Evolutionary conservation across 1,140 invertebrate species (phyloP).

Genomic region (Drosophila watanabei): DNA sequence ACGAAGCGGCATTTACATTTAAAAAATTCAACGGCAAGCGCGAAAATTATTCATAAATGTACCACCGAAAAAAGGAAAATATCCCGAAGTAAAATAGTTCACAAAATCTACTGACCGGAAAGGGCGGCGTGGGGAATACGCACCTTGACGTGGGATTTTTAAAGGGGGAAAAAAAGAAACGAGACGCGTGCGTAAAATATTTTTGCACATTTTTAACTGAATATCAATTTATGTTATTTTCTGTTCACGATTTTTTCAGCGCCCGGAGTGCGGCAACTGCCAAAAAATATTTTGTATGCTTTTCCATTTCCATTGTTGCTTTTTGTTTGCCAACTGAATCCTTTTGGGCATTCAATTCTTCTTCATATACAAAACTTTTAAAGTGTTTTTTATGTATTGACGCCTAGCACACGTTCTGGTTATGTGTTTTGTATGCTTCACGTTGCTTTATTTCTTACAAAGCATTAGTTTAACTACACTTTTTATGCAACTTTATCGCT

Average conservation of each 20-base stretch:
- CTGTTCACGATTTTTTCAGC: slow-evolving; percentile 23
- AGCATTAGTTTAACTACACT: background rate
- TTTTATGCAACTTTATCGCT: background rate
- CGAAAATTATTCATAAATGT: slow-evolving; percentile 79
- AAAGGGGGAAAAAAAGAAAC: background rate
- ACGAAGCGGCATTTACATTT: slow-evolving; percentile 60
- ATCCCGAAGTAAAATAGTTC: slow-evolving; percentile 14
- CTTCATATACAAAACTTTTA: slow-evolving; percentile 15
- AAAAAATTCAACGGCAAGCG: slow-evolving; percentile 71
- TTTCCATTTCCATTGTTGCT: slow-evolving; percentile 15
- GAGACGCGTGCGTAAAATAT: slow-evolving; percentile 57
- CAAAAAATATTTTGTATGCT: slow-evolving; percentile 13
- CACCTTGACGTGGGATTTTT: background rate
- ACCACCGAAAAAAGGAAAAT: slow-evolving; percentile 39
- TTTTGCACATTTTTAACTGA: slow-evolving; percentile 77
- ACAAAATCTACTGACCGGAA: slow-evolving; percentile 54
- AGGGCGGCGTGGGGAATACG: slow-evolving; percentile 5
- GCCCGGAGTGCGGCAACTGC: slow-evolving; percentile 8
- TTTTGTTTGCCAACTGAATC: slow-evolving; percentile 20
- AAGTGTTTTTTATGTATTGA: slow-evolving; percentile 5
- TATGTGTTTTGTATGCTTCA: background rate
- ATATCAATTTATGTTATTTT: slow-evolving; percentile 80
- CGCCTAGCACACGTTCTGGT: background rate
- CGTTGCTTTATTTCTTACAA: background rate
- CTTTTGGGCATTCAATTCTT: slow-evolving; percentile 1